phyloP scores from a whole-genome alignment of 2,888 invertebrate species.

The Ormyrus thymus region DNA sequence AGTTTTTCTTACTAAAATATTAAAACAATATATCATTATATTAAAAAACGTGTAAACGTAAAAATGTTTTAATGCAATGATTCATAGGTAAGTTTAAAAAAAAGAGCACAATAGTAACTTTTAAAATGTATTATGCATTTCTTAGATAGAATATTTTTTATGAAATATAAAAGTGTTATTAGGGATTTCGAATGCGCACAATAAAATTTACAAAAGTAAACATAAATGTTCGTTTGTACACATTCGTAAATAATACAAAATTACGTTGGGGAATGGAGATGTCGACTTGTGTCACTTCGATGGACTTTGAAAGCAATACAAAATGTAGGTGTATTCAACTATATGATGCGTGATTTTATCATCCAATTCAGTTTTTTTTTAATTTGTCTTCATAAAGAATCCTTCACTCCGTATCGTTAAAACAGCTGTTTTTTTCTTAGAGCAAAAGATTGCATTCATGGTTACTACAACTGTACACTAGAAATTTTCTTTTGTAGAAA shows the following conservation, averaged over 20 bases:
- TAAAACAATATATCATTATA: no score
- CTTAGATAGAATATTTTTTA: constrained; percentile 41
- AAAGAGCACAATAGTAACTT: constrained; percentile 15
- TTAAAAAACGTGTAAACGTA: not conserved
- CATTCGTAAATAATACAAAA: constrained; percentile 36
- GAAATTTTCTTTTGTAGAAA: constrained; percentile 49
- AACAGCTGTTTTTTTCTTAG: constrained; percentile 41
- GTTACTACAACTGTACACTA: constrained; percentile 50
- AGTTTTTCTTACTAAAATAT: not conserved
- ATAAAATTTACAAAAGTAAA: constrained; percentile 22
- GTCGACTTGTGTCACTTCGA: not conserved
- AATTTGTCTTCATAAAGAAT: constrained; percentile 31
- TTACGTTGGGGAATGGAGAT: constrained; percentile 26
- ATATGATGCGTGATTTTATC: constrained; percentile 7
- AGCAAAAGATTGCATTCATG: constrained; percentile 50
- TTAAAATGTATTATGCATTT: constrained; percentile 28
- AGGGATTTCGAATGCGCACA: constrained; percentile 18
- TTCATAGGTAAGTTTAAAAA: not conserved
- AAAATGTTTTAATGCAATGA: not conserved
- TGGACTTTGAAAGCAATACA: constrained; percentile 17
- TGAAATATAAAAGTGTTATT: constrained; percentile 43
- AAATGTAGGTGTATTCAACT: constrained; percentile 16
- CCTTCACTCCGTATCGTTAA: constrained; percentile 19
- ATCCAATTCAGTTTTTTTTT: constrained; percentile 1
- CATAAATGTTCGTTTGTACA: constrained; percentile 31